Evolutionary conservation across 2,797 vertebrate genomes (phyloP), one percentile per base, ranked within the genome.

Genomic region (Enteromius afrohamiltoni): DNA sequence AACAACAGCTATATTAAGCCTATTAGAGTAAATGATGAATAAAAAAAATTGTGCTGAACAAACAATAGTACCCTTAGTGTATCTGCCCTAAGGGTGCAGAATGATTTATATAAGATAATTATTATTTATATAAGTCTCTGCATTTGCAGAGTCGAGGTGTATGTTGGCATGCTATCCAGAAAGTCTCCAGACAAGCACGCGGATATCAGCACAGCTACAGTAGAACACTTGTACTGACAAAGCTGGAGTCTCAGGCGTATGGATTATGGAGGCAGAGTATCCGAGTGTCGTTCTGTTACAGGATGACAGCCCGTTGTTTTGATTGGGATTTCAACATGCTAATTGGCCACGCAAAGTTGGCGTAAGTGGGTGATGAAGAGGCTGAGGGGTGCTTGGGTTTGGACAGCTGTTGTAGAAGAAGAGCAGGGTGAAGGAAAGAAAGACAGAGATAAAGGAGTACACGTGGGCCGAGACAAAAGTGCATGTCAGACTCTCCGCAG

Each of bases 401-500:
- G 51, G 74, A 83, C 64, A 58, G 64, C 82, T 83, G 82, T 77
- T 69, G 70, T 42, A 53, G 47, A 62, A 29, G 47, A 55, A 77
- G 73, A 86, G 37, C 49, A 74, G 77, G 31, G 69, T 74, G 34
- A 34, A 68, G 65, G 37, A 47, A 69, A 42, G 64, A 83, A 71
- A 65, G 60, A 67, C 69, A 82, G 75, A 80, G 86, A 88, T 86
- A 84, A 85, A 69, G 82, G 87, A 77, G 68, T 75, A 81, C 85
- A 90, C n/a, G 88, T 90, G 86, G 89, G 89, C 51, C 83, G 91
- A 90, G 83, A 93, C 89, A 91, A 92, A 92, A 92, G 90, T 88
- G 77, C 71, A 79, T 90, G 90, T 92, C 90, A 88, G 82, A 80
- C 81, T 90, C 86, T 82, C 89, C 60, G 80, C 87, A 87, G 91